A percentile compares a stretch with the other conserved stretches of the same genome.
Evolutionary conservation across 2,888 invertebrate genomes (phyloP).

Genomic region (Kryphioiulus occultus): DNA sequence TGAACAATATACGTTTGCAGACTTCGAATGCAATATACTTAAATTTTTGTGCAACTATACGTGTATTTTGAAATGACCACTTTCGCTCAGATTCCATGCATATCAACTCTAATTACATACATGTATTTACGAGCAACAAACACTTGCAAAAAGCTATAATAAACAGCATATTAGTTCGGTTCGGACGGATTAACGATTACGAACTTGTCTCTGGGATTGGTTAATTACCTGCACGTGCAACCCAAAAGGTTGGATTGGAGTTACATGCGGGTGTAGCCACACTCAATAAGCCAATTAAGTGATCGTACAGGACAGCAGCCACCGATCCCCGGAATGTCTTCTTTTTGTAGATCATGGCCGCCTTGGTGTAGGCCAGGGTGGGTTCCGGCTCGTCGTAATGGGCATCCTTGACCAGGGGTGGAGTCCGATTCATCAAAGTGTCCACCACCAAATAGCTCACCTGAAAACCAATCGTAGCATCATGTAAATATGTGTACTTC

Average conservation of each 20-base stretch:
- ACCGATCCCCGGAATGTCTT: constrained; percentile 69
- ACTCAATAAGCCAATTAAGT: constrained; percentile 39
- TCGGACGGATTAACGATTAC: constrained; percentile 15
- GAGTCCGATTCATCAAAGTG: constrained; percentile 65
- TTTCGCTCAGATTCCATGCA: too few relatives aligned
- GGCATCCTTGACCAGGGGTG: constrained; percentile 68
- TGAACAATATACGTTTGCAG: too few relatives aligned
- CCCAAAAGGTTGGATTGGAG: constrained; percentile 45
- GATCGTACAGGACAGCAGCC: constrained; percentile 67
- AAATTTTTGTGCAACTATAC: too few relatives aligned
- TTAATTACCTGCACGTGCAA: constrained; percentile 47
- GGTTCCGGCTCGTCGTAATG: constrained; percentile 66
- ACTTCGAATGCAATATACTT: too few relatives aligned
- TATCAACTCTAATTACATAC: too few relatives aligned
- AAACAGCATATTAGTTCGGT: not conserved
- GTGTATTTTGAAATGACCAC: too few relatives aligned
- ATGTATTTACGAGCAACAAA: not conserved
- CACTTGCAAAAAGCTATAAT: not conserved
- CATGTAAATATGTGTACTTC: constrained; percentile 45
- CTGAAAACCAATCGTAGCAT: too few relatives aligned
- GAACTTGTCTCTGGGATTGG: not conserved
- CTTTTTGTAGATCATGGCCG: constrained; percentile 67
- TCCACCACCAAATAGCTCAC: constrained; percentile 70
- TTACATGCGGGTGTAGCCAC: constrained; percentile 45
- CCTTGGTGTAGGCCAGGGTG: constrained; percentile 68